Percentiles rank a stretch among this genome's conserved stretches.
These are phyloP conservation scores for Lanius collurio DNA, from an alignment of 2,113 vertebrate genomes.

Conservation along the genomic window DNA sequence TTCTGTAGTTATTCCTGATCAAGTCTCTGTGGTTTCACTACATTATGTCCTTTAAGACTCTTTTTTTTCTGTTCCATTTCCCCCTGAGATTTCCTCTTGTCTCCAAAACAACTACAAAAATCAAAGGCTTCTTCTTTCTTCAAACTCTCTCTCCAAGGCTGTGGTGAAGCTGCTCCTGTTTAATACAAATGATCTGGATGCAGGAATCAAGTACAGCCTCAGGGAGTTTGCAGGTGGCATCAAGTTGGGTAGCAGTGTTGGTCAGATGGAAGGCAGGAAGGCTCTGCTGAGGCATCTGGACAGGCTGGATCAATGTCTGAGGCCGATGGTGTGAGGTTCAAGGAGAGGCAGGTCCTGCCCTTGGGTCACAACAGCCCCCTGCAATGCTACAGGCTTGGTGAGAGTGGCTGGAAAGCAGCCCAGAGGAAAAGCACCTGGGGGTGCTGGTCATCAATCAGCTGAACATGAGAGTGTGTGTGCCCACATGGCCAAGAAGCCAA, in stretches of 20 bases:
- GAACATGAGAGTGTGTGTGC: not conserved
- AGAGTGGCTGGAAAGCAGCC: not conserved
- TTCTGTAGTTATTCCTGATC: not conserved
- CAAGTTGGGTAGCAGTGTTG: not conserved
- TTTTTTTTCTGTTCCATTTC: not conserved
- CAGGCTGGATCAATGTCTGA: not conserved
- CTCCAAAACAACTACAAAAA: not conserved
- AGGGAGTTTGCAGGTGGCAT: not conserved
- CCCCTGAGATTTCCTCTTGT: not conserved
- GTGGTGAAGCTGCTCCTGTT: not conserved
- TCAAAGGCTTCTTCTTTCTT: conserved; percentile 20
- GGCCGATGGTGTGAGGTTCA: not conserved
- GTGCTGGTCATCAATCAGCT: not conserved
- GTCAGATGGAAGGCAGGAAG: not conserved
- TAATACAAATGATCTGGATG: not conserved
- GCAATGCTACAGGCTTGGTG: not conserved
- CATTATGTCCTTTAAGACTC: not conserved
- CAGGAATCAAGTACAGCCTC: no score
- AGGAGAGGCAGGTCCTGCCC: not conserved
- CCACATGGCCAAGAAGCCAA: not conserved
- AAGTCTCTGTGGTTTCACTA: not conserved
- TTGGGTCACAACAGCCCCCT: not conserved
- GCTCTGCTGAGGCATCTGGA: not conserved
- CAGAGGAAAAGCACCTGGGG: not conserved
- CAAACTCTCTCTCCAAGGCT: not conserved